These are phyloP conservation scores for Melanotaenia nigrans DNA, from an alignment of 2,797 vertebrate species.

Conservation along the genomic window DNA sequence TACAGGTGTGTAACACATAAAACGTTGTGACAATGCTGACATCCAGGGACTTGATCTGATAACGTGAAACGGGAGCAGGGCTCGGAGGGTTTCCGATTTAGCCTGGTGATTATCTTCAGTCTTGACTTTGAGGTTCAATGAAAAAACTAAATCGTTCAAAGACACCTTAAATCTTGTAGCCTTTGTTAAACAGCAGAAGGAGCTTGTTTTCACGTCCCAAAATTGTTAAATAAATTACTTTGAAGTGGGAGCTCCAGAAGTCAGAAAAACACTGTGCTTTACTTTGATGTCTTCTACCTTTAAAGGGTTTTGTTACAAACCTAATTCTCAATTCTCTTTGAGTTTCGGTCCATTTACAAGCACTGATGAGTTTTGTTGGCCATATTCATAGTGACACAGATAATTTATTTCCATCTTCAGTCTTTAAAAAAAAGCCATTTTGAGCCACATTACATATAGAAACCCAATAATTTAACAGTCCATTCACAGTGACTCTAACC, in stretches of 20 bases:
- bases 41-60: constrained; percentile 48
- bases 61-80: constrained; percentile 64
- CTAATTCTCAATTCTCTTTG: neutral
- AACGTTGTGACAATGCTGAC: constrained; percentile 13
- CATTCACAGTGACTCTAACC: too few relatives aligned
- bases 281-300: constrained; percentile 19
- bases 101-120: constrained; percentile 35
- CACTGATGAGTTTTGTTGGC: neutral
- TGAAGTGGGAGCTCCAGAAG: constrained; percentile 15
- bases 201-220: constrained; percentile 30
- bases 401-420: neutral
- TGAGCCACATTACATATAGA: too few relatives aligned
- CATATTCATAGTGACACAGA: neutral
- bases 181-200: constrained; percentile 21
- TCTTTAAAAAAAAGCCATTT: neutral
- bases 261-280: neutral
- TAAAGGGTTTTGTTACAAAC: constrained; percentile 9
- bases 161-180: constrained; percentile 7
- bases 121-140: constrained; percentile 28
- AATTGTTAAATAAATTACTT: constrained; percentile 22
- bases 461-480: too few relatives aligned
- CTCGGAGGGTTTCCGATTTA: constrained; percentile 73
- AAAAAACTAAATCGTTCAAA: constrained; percentile 17
- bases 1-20: constrained; percentile 24
- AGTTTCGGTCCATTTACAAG: neutral